These are phyloP conservation scores for Tortricodes alternella DNA, from an alignment of 2,888 invertebrate genomes.

Conservation along the genomic window DNA sequence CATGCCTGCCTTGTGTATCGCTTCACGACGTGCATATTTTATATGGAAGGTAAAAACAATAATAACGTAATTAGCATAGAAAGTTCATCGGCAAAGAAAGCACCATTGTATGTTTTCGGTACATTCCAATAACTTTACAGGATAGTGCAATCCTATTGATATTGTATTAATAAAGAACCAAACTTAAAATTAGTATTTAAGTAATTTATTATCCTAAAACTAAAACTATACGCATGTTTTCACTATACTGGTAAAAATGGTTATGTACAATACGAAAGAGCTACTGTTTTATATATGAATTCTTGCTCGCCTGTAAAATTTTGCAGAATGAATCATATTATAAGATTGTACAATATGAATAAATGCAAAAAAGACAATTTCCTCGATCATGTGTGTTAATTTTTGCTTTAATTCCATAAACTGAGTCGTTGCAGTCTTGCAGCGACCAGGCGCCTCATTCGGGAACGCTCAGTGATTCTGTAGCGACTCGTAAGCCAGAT, in stretches of 20 bases:
- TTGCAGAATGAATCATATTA: conserved; percentile 83
- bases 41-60: conserved; percentile 62
- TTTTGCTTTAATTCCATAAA: conserved; percentile 30
- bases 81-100: conserved; percentile 80
- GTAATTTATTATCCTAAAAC: conserved; percentile 84
- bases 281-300: conserved; percentile 84
- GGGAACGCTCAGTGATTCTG: too few species aligned
- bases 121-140: conserved; percentile 77
- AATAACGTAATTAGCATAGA: conserved; percentile 74
- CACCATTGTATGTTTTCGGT: conserved; percentile 78
- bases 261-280: conserved; percentile 82
- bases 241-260: conserved; percentile 83
- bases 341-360: conserved; percentile 84
- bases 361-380: conserved; percentile 83
- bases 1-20: conserved; percentile 76
- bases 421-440: background rate
- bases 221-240: conserved; percentile 83
- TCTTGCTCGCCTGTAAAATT: conserved; percentile 84
- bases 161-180: conserved; percentile 84
- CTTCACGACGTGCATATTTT: conserved; percentile 70
- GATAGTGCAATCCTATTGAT: conserved; percentile 82
- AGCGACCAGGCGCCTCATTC: too few species aligned
- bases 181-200: conserved; percentile 82
- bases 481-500: too few species aligned
- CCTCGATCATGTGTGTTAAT: conserved; percentile 65